Percentiles rank a stretch among this genome's conserved stretches.
These are phyloP conservation scores for Nannobrachium achirus DNA, from an alignment of 2,113 vertebrate genomes.

Conservation along the genomic window DNA sequence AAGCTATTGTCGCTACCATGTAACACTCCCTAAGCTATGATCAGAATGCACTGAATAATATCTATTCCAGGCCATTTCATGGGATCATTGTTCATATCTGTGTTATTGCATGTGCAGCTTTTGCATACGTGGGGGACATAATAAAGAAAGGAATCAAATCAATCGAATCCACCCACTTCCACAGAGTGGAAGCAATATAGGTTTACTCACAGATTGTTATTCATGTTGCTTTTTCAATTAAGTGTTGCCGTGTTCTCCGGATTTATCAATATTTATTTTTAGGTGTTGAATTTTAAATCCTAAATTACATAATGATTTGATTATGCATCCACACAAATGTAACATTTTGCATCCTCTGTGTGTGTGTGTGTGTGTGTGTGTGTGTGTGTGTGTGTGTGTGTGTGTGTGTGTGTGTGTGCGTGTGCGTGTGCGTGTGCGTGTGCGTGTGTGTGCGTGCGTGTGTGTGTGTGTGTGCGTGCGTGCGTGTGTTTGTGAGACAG, in stretches of 20 bases:
- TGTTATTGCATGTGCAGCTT: conserved; percentile 51
- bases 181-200: conserved; percentile 49
- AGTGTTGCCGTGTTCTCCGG: conserved; percentile 38
- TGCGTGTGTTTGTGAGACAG: conserved; percentile 52
- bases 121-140: conserved; percentile 47
- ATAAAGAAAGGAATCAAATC: conserved; percentile 58
- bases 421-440: conserved; percentile 4
- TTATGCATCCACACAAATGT: conserved; percentile 59
- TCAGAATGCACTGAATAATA: conserved; percentile 41
- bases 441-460: not conserved
- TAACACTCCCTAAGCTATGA: conserved; percentile 34
- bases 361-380: conserved; percentile 26
- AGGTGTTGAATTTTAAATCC: conserved; percentile 64
- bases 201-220: conserved; percentile 50
- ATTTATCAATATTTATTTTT: conserved; percentile 72
- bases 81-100: conserved; percentile 57
- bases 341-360: conserved; percentile 49
- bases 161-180: conserved; percentile 57
- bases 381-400: conserved; percentile 17
- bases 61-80: conserved; percentile 44
- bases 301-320: conserved; percentile 67
- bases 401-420: not conserved
- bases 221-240: conserved; percentile 60
- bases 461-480: not conserved
- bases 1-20: conserved; percentile 43